Conservation (phyloP, 2,113 vertebrate genomes). For the Xenopus tropicalis region DNA sequence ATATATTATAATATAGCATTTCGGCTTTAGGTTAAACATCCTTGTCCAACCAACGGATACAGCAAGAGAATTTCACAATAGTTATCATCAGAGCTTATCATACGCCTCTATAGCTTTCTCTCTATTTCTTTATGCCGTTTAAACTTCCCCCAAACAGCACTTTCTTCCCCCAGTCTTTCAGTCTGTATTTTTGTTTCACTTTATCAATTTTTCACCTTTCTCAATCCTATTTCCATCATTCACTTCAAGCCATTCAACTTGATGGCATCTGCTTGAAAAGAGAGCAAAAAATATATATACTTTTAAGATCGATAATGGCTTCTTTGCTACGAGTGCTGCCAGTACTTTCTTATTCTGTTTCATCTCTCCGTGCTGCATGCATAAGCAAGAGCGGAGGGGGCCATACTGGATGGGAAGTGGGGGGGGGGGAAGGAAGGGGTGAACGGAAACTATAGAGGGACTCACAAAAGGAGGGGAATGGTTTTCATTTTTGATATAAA, state of each 20-base stretch:
- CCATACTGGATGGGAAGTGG: too few relatives aligned
- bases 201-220: conserved; percentile 15
- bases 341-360: conserved; percentile 43
- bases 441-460: conserved; percentile 1
- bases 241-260: conserved; percentile 44
- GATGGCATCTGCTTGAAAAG: conserved; percentile 37
- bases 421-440: too few relatives aligned
- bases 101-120: conserved; percentile 7
- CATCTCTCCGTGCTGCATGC: conserved; percentile 37
- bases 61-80: not conserved
- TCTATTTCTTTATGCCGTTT: conserved; percentile 30
- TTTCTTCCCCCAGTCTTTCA: conserved; percentile 47
- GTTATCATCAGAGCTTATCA: not conserved
- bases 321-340: conserved; percentile 36
- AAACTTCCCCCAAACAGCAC: conserved; percentile 1
- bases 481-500: not conserved
- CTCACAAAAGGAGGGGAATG: not conserved
- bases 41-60: too few relatives aligned
- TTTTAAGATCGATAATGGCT: conserved; percentile 46
- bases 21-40: too few relatives aligned
- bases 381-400: conserved; percentile 37
- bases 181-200: not conserved
- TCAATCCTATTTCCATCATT: conserved; percentile 23
- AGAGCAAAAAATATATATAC: conserved; percentile 27
- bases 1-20: too few relatives aligned